phyloP scores from a whole-genome alignment of 2,797 vertebrate species.

The Hemibagrus guttatus region DNA sequence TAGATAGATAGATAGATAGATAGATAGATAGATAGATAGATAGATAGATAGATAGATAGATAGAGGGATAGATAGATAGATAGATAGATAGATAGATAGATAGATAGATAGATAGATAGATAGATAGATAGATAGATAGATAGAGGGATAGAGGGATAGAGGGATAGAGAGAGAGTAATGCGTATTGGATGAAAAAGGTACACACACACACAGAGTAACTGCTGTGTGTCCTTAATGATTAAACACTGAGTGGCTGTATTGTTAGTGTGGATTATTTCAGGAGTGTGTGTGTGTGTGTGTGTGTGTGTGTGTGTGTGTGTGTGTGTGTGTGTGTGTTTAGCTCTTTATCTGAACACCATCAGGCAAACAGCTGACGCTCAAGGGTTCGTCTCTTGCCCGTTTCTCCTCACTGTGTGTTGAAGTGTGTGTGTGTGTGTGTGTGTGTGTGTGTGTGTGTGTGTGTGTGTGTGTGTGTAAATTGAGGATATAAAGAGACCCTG shows the following conservation, averaged over 20 bases:
- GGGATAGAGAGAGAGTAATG: slow-evolving; percentile 1
- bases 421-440: slow-evolving; percentile 38
- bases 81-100: not conserved
- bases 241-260: slow-evolving; percentile 63
- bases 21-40: not conserved
- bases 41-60: not conserved
- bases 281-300: slow-evolving; percentile 57
- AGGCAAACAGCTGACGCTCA: slow-evolving; percentile 77
- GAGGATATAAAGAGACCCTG: slow-evolving; percentile 19
- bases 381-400: slow-evolving; percentile 65
- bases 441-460: slow-evolving; percentile 17
- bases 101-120: not conserved
- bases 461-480: slow-evolving; percentile 6
- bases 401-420: slow-evolving; percentile 59
- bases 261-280: slow-evolving; percentile 65
- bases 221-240: slow-evolving; percentile 59
- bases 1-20: not conserved
- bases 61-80: not conserved
- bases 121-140: not conserved
- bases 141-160: not conserved
- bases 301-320: slow-evolving; percentile 59
- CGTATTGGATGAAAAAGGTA: slow-evolving; percentile 29
- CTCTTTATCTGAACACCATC: slow-evolving; percentile 76
- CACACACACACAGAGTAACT: slow-evolving; percentile 55
- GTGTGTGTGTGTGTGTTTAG: slow-evolving; percentile 48